Base-by-base conservation (phyloP, 2,888 invertebrate genomes). In the Xanthia togata region DNA sequence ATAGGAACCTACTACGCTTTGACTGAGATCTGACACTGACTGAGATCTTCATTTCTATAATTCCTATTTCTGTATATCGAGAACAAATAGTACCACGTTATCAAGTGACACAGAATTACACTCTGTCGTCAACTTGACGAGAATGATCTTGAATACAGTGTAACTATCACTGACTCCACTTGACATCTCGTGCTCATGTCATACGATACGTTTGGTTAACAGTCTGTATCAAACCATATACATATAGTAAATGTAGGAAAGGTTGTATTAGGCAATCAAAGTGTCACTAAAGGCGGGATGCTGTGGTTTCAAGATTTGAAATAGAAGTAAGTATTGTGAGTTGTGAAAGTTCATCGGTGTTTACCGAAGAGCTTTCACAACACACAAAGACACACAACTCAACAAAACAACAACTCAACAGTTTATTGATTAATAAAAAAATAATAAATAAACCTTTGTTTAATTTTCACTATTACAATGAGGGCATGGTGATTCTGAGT, bases 111-210 rank as follows among this genome's bases (percentile, higher is more conserved):
- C 44, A 12, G 4, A 8, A 78, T 59, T 57, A 59, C 23, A 83
- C 47, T 67, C 63, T 17, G 41, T 26, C 63, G 47, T 31, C 74
- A 44, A 60, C 20, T 55, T 57, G 75, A 84, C 26, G 60, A 4
- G 70, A 84, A 41, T 80, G 82, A 80, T 82, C 81, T 84, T 84
- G 70, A 69, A 70, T 44, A 64, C 70, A 53, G n/a, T 60, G 59
- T 71, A 55, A 68, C 59, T 68, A 35, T 38, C 50, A 57, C 64
- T 81, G 79, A 73, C 55, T 65, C 12, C 60, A 73, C 84, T 79
- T 83, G 69, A 69, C 70, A 70, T 67, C 12, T 55, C 68, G 17
- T 20, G 8, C 14, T 23, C 44, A 20, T 44, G 73, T 70, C 35
- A 81, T 60, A 26, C 26, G 67, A 79, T 70, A 67, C 44, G 65